Percentiles rank a stretch among this genome's conserved stretches.
Conservation (phyloP, 2,797 vertebrate genomes). For the Anisognathus igniventris region DNA sequence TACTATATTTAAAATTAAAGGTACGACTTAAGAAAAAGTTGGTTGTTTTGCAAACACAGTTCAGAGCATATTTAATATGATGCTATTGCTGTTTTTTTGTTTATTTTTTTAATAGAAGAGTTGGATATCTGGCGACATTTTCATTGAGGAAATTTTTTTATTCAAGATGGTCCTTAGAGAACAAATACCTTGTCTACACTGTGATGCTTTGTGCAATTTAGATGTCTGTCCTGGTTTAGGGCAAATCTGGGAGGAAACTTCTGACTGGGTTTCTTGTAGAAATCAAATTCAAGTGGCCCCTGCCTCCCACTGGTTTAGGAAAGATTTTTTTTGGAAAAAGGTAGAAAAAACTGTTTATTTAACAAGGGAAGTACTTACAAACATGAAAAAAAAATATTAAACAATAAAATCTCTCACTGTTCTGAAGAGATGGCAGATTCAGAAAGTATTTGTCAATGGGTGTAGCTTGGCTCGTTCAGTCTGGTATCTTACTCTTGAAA, state of each 20-base stretch:
- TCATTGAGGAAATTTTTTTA: not conserved
- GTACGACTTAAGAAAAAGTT: not conserved
- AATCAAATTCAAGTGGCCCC: not conserved
- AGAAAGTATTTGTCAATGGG: accelerated
- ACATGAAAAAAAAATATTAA: not conserved
- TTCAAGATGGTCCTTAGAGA: not conserved
- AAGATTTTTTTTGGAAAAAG: not conserved
- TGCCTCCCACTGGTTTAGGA: accelerated
- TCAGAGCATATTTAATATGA: not conserved
- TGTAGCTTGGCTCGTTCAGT: accelerated
- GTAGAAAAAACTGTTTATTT: not conserved
- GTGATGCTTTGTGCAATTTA: not conserved
- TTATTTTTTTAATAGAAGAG: not conserved
- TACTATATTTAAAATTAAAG: not conserved
- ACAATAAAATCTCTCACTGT: not conserved
- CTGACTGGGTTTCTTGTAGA: not conserved
- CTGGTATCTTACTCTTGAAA: not conserved
- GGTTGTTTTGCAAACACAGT: not conserved
- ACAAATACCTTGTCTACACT: not conserved
- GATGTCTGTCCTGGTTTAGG: not conserved
- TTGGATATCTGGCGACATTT: not conserved
- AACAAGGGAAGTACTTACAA: not conserved
- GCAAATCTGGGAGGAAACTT: not conserved
- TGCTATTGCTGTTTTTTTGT: too few species aligned
- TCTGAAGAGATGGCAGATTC: not conserved